Base-by-base conservation (phyloP, 2,888 invertebrate genomes). In the Pycnomerus fuliginosus region DNA sequence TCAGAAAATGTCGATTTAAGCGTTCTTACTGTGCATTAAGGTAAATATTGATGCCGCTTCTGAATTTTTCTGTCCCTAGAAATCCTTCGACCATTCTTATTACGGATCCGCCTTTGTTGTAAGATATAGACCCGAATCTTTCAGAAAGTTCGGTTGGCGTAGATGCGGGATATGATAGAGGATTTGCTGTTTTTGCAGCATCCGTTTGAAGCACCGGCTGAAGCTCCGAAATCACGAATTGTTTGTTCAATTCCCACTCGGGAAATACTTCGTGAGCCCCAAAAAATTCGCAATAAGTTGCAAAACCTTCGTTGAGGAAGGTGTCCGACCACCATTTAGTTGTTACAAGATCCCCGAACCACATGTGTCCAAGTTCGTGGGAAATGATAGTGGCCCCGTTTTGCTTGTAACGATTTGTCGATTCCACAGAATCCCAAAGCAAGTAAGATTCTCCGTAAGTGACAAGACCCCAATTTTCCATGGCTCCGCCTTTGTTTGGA, bases 381-480 rank as follows among this genome's bases (percentile, higher is more conserved):
- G 85, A 77, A 2, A 87, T 76, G 1, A 83, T 80, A 12, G 82
- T 77, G 1, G 83, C 82, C 1, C 87, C 77, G 32, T 77, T 74
- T 56, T 86, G 83, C 54, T 79, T 78, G 50, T 81, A 78, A 52
- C 74, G 75, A 20, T 80, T 74, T 15, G 81, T 74, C 0, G 77
- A 75, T 20, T 77, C 66, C 0, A 52, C 42, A n/a, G 60, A 56
- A 36, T 75, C 70, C 53, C 74, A 76, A 1, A 85, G 65, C 25
- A 85, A 71, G 1, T 76, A 68, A 3, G 80, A 78, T 64, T 84
- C 84, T 53, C 84, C 80, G 72, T 87, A 93, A 2, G 87, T 91
- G 3, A 91, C 78, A 13, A 93, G 74, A 3, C 92, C 93, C 91
- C 92, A 93, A 67, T 94, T 93, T 66, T 92, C 91, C 92, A 93